Evolutionary conservation across 2,797 vertebrate genomes (phyloP), one percentile per base, ranked within the genome.

Genomic region (Anisognathus igniventris): DNA sequence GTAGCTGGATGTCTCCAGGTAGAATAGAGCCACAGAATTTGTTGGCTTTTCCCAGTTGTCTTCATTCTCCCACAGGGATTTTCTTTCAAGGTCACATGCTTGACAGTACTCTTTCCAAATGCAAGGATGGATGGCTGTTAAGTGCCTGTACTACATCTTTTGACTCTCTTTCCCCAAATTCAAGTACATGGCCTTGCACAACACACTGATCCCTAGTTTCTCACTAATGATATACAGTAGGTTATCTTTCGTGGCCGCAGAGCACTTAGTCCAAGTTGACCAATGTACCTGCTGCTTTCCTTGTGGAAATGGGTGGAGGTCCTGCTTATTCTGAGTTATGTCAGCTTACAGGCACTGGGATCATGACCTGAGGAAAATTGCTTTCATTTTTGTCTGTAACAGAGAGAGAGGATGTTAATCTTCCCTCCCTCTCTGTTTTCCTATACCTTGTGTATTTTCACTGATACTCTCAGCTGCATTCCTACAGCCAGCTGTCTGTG

Each of bases 231-330:
- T 45, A 42, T 10, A 53, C 12, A 35, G 4, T 23, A 70, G 23
- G 8, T 89, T 83, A 23, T 44, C 48, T 74, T 85, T 73, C 28
- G 42, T 17, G 24, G 40, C 73, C 45, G 50, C 50, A 78, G 37
- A 87, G n/a, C 28, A 42, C 28, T 91, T 82, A 51, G 35, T 86
- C 30, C 35, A 87, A 79, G 22, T 28, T 84, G 66, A 56, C 9
- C 19, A 12, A 37, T 17, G 33, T 61, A 87, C 39, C 48, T 80
- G 24, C 25, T 57, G 12, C 67, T 82, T 92, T 73, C 45, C n/a
- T 21, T 42, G 6, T 88, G 90, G 86, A 95, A 95, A 85, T 54
- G 94, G 84, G 88, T 77, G 92, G 92, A 91, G 37, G 39, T 58
- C 45, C 68, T 94, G 57, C 60, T 76, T 81, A 10, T 19, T 82